phyloP scores from a whole-genome alignment of 2,797 vertebrate species.

The Mallotus villosus region DNA sequence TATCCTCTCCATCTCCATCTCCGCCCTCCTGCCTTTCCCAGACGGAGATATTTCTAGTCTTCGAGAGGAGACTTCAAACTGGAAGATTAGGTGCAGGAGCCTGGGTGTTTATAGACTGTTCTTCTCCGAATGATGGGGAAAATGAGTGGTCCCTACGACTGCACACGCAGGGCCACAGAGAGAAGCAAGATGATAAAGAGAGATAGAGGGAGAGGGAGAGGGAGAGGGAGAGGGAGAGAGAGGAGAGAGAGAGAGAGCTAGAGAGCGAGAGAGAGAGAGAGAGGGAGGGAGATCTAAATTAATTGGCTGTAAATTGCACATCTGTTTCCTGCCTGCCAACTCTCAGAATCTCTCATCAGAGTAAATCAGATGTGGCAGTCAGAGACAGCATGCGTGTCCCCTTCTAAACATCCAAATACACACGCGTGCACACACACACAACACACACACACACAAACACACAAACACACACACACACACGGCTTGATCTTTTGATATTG shows the following conservation, averaged over 20 bases:
- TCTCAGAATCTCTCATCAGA: conserved; percentile 59
- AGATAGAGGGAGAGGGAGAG: too few relatives aligned
- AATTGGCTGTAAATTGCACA: conserved; percentile 78
- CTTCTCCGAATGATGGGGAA: too few relatives aligned
- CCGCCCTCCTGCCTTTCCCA: not conserved
- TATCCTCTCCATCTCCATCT: conserved; percentile 53
- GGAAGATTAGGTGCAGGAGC: too few relatives aligned
- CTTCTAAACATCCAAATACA: not conserved
- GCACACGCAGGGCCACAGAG: too few relatives aligned
- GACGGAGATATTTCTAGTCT: conserved; percentile 15
- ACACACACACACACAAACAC: conserved; percentile 6
- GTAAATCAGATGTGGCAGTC: conserved; percentile 56
- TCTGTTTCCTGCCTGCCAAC: conserved; percentile 76
- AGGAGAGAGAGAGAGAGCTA: too few relatives aligned
- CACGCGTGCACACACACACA: conserved; percentile 19
- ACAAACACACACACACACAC: not conserved
- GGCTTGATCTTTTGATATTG: conserved; percentile 3
- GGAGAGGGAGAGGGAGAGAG: too few relatives aligned
- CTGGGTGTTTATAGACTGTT: too few relatives aligned
- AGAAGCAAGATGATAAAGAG: too few relatives aligned
- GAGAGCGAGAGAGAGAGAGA: too few relatives aligned
- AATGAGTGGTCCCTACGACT: too few relatives aligned
- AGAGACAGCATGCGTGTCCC: conserved; percentile 9
- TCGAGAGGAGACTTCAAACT: too few relatives aligned
- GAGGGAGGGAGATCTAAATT: conserved; percentile 46